Conservation (phyloP, 2,113 vertebrate species). For the Gymnocephalus cernua region DNA sequence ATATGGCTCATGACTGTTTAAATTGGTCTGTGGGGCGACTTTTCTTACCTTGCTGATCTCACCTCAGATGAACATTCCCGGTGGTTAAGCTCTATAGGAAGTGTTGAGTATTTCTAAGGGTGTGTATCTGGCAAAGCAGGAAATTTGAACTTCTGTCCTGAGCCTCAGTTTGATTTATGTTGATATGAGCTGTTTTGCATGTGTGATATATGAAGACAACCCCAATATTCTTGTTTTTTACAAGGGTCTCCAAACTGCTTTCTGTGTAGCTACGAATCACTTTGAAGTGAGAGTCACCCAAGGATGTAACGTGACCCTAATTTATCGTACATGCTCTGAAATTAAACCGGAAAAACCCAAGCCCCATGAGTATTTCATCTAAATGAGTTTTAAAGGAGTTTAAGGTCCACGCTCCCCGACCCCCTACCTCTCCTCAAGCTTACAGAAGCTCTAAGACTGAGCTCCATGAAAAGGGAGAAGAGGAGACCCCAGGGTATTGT, state of each 20-base stretch:
- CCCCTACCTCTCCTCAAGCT: slow-evolving; percentile 33
- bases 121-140: slow-evolving; percentile 7
- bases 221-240: slow-evolving; percentile 32
- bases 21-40: background rate
- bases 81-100: background rate
- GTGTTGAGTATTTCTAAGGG: slow-evolving; percentile 16
- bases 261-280: slow-evolving; percentile 17
- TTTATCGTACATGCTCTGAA: slow-evolving; percentile 56
- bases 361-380: slow-evolving; percentile 13
- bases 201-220: background rate
- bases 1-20: background rate
- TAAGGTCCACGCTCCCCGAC: background rate
- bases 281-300: slow-evolving; percentile 33
- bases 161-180: slow-evolving; percentile 36
- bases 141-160: slow-evolving; percentile 38
- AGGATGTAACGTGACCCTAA: slow-evolving; percentile 47
- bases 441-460: slow-evolving; percentile 51
- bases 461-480: slow-evolving; percentile 58
- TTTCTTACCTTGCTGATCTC: background rate
- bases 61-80: slow-evolving; percentile 8
- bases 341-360: slow-evolving; percentile 50
- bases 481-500: slow-evolving; percentile 51
- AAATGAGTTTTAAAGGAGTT: slow-evolving; percentile 46
- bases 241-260: slow-evolving; percentile 27
- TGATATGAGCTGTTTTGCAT: slow-evolving; percentile 31